A percentile compares a stretch with the other conserved stretches of the same genome.
phyloP scores from a whole-genome alignment of 2,113 vertebrate genomes.

The Coptodon rendalli region DNA sequence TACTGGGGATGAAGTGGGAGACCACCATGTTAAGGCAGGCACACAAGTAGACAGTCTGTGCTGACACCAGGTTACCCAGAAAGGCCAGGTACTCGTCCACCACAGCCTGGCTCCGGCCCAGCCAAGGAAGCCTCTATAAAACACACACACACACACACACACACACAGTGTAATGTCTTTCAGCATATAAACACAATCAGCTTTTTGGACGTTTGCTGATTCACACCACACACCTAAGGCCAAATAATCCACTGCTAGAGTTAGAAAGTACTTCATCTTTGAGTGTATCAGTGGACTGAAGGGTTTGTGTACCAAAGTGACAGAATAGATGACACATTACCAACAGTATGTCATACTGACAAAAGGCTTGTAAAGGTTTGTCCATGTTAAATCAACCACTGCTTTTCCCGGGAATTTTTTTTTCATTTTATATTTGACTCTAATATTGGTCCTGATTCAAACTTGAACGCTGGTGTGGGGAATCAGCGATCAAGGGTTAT shows the following conservation, averaged over 20 bases:
- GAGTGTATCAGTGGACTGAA: background rate
- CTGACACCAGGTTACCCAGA: slow-evolving; percentile 90
- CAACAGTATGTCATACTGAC: rapidly evolving
- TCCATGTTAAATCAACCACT: background rate
- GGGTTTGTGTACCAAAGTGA: background rate
- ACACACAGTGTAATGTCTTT: background rate
- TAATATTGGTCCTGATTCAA: background rate
- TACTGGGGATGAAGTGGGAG: slow-evolving; percentile 85
- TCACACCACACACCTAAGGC: background rate
- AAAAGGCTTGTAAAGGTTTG: background rate
- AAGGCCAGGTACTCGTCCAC: slow-evolving; percentile 93
- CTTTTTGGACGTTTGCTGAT: background rate
- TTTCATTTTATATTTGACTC: background rate
- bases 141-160: background rate
- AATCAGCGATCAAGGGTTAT: background rate
- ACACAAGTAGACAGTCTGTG: slow-evolving; percentile 90
- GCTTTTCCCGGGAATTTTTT: background rate
- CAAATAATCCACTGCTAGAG: background rate
- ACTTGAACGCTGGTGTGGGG: background rate
- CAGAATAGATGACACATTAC: background rate
- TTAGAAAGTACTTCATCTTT: background rate
- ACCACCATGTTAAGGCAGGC: slow-evolving; percentile 85
- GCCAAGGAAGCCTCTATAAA: slow-evolving; percentile 82
- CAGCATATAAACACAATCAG: background rate
- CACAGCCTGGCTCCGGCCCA: slow-evolving; percentile 80